Evolutionary conservation across 2,888 invertebrate species (phyloP).

Genomic region (Tanypteryx hageni): DNA sequence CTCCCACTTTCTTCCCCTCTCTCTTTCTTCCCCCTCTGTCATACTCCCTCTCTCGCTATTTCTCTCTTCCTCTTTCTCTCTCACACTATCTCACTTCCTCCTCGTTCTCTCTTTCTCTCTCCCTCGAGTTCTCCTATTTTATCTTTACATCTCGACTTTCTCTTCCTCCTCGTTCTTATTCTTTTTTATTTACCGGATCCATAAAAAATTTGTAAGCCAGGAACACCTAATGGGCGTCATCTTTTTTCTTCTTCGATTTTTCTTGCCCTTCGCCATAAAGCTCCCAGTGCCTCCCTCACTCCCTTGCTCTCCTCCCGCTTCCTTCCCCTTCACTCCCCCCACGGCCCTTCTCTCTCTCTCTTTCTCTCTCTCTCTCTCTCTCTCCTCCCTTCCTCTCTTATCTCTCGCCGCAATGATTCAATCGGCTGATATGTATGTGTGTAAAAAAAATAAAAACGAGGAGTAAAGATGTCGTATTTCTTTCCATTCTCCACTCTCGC

Average conservation of each 20-base stretch:
- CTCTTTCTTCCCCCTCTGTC: too few species aligned
- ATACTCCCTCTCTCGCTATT: too few species aligned
- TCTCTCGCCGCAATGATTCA: conserved; percentile 6
- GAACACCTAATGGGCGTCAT: conserved; percentile 21
- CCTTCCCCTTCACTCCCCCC: background rate
- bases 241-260: background rate
- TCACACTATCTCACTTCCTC: too few species aligned
- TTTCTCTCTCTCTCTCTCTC: background rate
- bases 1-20: too few species aligned
- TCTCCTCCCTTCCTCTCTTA: conserved; percentile 13
- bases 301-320: background rate
- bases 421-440: background rate
- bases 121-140: too few species aligned
- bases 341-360: background rate
- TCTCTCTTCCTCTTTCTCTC: too few species aligned
- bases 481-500: background rate
- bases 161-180: background rate
- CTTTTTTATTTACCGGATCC: conserved; percentile 43
- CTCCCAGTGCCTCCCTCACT: background rate
- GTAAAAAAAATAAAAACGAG: conserved; percentile 6
- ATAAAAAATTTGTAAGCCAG: conserved; percentile 44
- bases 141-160: too few species aligned
- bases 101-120: too few species aligned
- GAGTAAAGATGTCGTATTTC: conserved; percentile 39
- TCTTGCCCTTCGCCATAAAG: conserved; percentile 35